Percentiles rank a stretch among this genome's conserved stretches.
Evolutionary conservation across 2,888 invertebrate species (phyloP).

Genomic region (Homarus gammarus): DNA sequence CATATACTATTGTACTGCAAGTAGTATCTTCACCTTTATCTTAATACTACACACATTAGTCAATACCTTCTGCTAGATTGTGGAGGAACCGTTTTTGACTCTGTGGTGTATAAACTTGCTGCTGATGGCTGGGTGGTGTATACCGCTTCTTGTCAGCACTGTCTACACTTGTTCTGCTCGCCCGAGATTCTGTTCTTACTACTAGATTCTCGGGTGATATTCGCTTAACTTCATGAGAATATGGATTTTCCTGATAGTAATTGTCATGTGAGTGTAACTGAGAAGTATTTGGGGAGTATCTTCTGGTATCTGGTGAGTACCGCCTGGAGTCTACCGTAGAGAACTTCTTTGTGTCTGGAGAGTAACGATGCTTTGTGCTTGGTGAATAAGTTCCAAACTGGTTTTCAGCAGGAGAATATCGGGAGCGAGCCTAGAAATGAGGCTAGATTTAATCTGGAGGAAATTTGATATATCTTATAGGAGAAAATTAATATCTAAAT

Average conservation of each 20-base stretch:
- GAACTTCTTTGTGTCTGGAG: constrained; percentile 71
- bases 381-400: constrained; percentile 76
- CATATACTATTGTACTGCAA: neutral
- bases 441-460: too few species aligned
- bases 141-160: constrained; percentile 65
- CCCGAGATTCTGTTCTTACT: constrained; percentile 70
- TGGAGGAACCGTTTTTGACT: constrained; percentile 71
- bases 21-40: neutral
- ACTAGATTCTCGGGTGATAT: constrained; percentile 71
- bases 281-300: constrained; percentile 60
- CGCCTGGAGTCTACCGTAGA: constrained; percentile 71
- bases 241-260: constrained; percentile 45
- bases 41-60: neutral
- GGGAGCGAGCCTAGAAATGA: constrained; percentile 48
- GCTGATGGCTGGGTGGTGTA: constrained; percentile 53
- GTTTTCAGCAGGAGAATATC: constrained; percentile 73
- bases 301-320: constrained; percentile 69
- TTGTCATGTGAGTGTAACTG: constrained; percentile 30
- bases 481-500: too few species aligned
- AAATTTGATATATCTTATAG: too few species aligned
- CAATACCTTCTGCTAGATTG: constrained; percentile 72
- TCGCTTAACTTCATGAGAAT: constrained; percentile 43
- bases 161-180: constrained; percentile 71
- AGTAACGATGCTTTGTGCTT: constrained; percentile 64
- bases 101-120: constrained; percentile 62